Evolutionary conservation across 1,140 invertebrate genomes (phyloP), one percentile per base, ranked within the genome.

Genomic region (Pristionchus pacificus): DNA sequence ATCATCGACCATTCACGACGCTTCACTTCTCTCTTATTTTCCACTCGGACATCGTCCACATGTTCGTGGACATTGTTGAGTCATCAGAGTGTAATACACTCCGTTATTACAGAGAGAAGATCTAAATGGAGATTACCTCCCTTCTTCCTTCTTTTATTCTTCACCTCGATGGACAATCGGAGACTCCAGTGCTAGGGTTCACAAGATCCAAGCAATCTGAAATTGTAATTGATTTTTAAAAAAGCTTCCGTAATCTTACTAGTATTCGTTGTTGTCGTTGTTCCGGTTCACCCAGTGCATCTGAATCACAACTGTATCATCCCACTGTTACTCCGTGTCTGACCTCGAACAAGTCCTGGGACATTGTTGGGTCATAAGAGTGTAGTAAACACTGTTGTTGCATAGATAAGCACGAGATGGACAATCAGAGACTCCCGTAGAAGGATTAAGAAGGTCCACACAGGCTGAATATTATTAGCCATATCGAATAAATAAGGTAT

Each of bases 361-460:
- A 58, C 71, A 72, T 28, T 72, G 71, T 28, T 38, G 29, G 28
- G 71, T 72, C 71, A 72, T 72, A 25, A 72, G 25, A n/a, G 60
- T 29, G 65, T 72, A 72, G 65, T 72, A 74, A 10, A 29, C 60
- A 32, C 24, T 13, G 30, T 74, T 74, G n/a, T 29, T 71, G 31
- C 72, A 74, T n/a, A 74, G 49, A 29, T 64, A 62, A 19, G 60
- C 28, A 6, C 38, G 6, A 19, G 59, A 6, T 29, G 59, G 55
- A 62, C 68, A 70, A 32, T 70, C 68, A 19, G 68, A 70, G 2
- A 62, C 60, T 70, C 68, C 68, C 3, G 68, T 70, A 1, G 60
- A 62, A 32, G 68, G 68, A 24, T 70, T 70, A 1, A 70, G 33
- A n/a, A 61, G 60, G 28, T 70, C 68, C 10, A 55, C 60, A 32